phyloP scores from a whole-genome alignment of 1,140 invertebrate species.

The Eubasilissa regina region DNA sequence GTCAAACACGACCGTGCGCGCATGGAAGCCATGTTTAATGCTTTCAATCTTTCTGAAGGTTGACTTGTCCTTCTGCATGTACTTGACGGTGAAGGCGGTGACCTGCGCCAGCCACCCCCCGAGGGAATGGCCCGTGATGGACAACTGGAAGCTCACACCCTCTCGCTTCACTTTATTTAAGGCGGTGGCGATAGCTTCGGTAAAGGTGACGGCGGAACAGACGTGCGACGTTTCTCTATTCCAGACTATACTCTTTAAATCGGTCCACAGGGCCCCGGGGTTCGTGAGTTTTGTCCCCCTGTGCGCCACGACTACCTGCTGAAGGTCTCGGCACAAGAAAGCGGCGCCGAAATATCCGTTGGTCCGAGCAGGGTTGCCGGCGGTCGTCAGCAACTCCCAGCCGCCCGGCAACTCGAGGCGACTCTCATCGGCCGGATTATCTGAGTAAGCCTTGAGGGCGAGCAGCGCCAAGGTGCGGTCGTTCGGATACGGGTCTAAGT shows the following conservation, averaged over 20 bases:
- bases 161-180: too few species aligned
- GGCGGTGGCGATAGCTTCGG: too few species aligned
- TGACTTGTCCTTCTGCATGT: neutral
- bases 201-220: too few species aligned
- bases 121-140: too few species aligned
- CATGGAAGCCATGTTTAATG: neutral
- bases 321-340: neutral
- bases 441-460: too few species aligned
- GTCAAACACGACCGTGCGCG: neutral
- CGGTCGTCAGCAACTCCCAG: neutral
- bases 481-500: too few species aligned
- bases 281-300: neutral
- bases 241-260: too few species aligned
- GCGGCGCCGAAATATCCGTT: neutral
- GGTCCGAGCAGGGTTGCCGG: neutral
- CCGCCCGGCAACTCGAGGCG: neutral
- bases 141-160: too few species aligned
- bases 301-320: neutral
- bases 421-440: too few species aligned
- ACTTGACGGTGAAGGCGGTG: neutral
- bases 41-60: neutral
- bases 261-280: neutral
- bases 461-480: too few species aligned
- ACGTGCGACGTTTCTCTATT: too few species aligned
- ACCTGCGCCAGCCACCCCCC: slow-evolving; percentile 21